Evolutionary conservation across 2,113 vertebrate genomes (phyloP).

Genomic region (Andinoacara biseriatus): DNA sequence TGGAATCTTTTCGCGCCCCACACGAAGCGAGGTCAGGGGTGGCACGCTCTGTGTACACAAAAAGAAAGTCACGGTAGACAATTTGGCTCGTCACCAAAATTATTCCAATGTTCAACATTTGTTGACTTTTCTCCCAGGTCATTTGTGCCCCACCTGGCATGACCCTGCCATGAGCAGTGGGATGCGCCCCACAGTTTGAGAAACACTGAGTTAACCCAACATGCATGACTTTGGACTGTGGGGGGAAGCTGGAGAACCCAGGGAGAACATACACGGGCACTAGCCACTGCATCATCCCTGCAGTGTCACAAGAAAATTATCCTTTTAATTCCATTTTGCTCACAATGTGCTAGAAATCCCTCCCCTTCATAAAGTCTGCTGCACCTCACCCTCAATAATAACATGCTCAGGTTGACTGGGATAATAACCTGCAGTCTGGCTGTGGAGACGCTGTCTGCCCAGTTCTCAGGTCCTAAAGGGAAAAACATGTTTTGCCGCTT

Average conservation of each 20-base stretch:
- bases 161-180: no score
- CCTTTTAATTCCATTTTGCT: neutral
- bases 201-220: neutral
- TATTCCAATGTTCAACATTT: no score
- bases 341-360: neutral
- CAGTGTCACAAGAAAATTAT: neutral
- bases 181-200: no score
- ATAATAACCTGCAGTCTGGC: conserved; percentile 53
- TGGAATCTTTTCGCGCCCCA: no score
- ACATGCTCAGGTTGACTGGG: conserved; percentile 37
- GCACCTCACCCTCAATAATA: conserved; percentile 47
- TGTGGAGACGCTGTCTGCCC: conserved; percentile 17
- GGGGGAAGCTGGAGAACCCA: neutral
- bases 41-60: no score
- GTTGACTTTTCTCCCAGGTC: no score
- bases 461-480: conserved; percentile 16
- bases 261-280: neutral
- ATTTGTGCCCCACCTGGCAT: no score
- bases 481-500: conserved; percentile 69
- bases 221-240: neutral
- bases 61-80: no score
- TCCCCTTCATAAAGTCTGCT: neutral
- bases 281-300: neutral
- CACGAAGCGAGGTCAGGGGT: no score
- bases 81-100: no score